phyloP scores from a whole-genome alignment of 2,797 vertebrate genomes.

The Brachyalestes nurse region DNA sequence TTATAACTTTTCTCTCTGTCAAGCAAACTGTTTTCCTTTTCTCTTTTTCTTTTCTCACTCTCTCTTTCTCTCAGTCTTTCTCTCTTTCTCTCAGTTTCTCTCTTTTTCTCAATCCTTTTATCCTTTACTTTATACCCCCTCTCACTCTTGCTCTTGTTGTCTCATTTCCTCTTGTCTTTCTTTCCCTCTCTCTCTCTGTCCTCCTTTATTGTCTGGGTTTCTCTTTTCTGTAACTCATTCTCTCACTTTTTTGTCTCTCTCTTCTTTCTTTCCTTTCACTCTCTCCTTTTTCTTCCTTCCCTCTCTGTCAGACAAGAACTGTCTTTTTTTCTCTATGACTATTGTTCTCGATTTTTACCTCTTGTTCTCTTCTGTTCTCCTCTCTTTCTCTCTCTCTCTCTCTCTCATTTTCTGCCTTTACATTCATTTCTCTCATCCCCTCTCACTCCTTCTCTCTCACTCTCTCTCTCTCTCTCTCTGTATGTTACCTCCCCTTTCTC shows the following conservation, averaged over 20 bases:
- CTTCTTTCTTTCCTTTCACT: background rate
- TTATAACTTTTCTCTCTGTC: background rate
- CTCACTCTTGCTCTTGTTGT: background rate
- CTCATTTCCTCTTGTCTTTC: background rate
- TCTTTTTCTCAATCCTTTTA: background rate
- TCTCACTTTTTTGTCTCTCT: background rate
- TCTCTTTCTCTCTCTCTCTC: background rate
- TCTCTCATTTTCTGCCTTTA: too few relatives aligned
- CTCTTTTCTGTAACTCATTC: background rate
- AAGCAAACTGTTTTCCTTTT: slow-evolving; percentile 4
- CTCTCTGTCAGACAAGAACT: too few relatives aligned
- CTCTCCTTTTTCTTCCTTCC: too few relatives aligned
- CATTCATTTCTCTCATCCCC: too few relatives aligned
- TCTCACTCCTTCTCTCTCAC: background rate
- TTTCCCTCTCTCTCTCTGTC: slow-evolving; percentile 27
- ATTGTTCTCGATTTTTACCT: too few relatives aligned
- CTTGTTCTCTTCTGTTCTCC: too few relatives aligned
- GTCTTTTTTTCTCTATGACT: too few relatives aligned
- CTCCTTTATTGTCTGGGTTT: too few relatives aligned
- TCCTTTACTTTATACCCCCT: slow-evolving; percentile 47
- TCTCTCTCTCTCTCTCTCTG: slow-evolving; percentile 38
- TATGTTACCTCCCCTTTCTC: slow-evolving; percentile 57
- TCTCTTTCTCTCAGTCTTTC: slow-evolving; percentile 42
- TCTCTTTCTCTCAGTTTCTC: background rate
- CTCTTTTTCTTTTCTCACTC: background rate